These are phyloP conservation scores for Styela clava DNA, from an alignment of 23 tunicate species.

Conservation along the genomic window DNA sequence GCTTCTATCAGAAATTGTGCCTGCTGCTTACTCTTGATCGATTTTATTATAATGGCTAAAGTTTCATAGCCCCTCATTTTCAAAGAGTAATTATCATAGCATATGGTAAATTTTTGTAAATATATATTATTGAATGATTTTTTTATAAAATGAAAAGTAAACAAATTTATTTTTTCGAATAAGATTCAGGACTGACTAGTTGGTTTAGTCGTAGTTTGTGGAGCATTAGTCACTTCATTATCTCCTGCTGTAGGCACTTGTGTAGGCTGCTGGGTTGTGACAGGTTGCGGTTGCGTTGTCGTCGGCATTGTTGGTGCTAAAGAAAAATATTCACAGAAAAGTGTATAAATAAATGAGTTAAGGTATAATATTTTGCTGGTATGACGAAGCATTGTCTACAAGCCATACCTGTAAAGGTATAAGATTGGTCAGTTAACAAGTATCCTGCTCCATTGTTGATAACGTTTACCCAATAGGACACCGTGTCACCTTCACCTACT, in stretches of 20 bases:
- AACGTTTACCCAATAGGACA: slow-evolving; percentile 78
- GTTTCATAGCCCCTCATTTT: no score
- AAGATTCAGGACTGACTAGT: neutral
- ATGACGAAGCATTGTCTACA: no score
- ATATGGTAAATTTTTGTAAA: no score
- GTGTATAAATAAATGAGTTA: neutral
- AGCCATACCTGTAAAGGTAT: slow-evolving; percentile 33
- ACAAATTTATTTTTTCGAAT: no score
- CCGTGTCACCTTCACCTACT: slow-evolving; percentile 42
- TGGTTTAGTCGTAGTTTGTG: neutral
- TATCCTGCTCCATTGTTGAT: slow-evolving; percentile 58
- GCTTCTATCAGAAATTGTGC: no score
- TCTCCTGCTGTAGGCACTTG: neutral
- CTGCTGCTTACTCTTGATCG: no score
- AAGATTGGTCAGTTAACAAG: slow-evolving; percentile 46
- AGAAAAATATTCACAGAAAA: no score
- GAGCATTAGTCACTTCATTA: slow-evolving; percentile 1
- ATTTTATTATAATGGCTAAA: no score
- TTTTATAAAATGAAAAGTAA: no score
- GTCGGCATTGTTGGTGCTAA: slow-evolving; percentile 25
- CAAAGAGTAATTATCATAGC: no score
- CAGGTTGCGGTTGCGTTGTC: slow-evolving; percentile 31
- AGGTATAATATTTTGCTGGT: no score
- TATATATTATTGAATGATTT: no score
- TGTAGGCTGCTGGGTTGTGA: neutral